Conservation (phyloP, 2,113 vertebrate genomes). For the Dolichotis patagonum region DNA sequence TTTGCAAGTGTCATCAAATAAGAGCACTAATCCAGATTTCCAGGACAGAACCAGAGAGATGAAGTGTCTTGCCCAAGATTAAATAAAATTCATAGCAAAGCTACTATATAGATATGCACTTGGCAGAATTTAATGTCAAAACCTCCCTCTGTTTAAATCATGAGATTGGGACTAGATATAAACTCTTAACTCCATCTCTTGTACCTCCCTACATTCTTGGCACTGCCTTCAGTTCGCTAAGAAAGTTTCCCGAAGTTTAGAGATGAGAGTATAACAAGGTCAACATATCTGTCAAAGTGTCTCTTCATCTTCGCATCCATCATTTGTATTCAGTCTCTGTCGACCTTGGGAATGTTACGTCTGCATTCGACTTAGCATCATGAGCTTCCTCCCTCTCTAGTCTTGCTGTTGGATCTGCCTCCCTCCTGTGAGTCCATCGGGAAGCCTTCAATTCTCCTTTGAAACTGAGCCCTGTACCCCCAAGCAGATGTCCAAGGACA, state of each 20-base stretch:
- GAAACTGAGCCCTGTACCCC: constrained; percentile 67
- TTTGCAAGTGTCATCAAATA: not conserved
- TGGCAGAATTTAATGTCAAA: not conserved
- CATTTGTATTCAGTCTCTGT: not conserved
- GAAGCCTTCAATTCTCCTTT: constrained; percentile 62
- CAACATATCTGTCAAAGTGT: not conserved
- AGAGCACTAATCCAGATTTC: not conserved
- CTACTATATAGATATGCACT: not conserved
- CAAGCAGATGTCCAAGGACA: constrained; percentile 83
- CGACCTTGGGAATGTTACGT: not conserved
- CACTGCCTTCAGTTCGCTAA: not conserved
- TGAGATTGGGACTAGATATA: not conserved
- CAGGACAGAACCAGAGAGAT: not conserved
- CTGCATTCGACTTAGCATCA: not conserved
- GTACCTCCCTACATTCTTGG: not conserved
- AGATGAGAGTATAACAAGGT: not conserved
- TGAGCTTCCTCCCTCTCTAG: not conserved
- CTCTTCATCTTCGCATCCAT: not conserved
- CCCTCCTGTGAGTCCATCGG: not conserved
- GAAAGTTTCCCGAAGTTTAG: not conserved
- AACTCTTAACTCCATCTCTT: not conserved
- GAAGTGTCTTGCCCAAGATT: not conserved
- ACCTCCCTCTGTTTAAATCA: not conserved
- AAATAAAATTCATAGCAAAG: not conserved
- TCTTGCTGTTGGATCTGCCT: not conserved